These are phyloP conservation scores for Scaptomyza montana DNA, from an alignment of 1,140 invertebrate species.

Conservation along the genomic window DNA sequence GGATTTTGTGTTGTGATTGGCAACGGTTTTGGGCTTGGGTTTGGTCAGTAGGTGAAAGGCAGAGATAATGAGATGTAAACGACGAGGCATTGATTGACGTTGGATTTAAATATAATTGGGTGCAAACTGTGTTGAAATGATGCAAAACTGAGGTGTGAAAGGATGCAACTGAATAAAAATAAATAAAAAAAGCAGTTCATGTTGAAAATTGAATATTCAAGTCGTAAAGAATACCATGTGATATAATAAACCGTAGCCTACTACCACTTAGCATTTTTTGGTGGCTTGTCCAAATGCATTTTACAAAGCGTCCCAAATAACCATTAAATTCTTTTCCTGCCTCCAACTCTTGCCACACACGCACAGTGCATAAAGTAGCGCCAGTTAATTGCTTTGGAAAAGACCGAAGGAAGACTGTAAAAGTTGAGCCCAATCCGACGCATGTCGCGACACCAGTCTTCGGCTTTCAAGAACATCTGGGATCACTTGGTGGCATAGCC, in stretches of 20 bases:
- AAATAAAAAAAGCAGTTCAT: background rate
- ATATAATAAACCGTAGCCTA: constrained; percentile 3
- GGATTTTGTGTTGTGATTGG: constrained; percentile 41
- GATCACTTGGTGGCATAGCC: constrained; percentile 47
- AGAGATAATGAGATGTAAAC: constrained; percentile 50
- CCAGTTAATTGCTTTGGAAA: constrained; percentile 67
- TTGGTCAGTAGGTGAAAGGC: constrained; percentile 50
- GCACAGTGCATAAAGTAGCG: constrained; percentile 54
- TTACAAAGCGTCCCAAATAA: constrained; percentile 2
- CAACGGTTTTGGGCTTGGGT: constrained; percentile 18
- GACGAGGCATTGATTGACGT: constrained; percentile 39
- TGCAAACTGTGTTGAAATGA: constrained; percentile 43
- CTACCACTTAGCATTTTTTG: constrained; percentile 20
- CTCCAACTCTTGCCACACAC: background rate
- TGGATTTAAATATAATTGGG: constrained; percentile 49
- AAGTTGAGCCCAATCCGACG: constrained; percentile 30
- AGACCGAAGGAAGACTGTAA: constrained; percentile 34
- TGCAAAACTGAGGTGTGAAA: constrained; percentile 10
- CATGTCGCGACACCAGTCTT: constrained; percentile 54
- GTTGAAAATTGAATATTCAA: constrained; percentile 6
- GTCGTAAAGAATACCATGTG: background rate
- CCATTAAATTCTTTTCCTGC: constrained; percentile 23
- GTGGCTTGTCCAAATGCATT: too few relatives aligned
- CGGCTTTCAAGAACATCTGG: constrained; percentile 35
- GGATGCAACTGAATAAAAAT: background rate